Evolutionary conservation across 2,797 vertebrate species (phyloP).

Genomic region (Mycteria americana): DNA sequence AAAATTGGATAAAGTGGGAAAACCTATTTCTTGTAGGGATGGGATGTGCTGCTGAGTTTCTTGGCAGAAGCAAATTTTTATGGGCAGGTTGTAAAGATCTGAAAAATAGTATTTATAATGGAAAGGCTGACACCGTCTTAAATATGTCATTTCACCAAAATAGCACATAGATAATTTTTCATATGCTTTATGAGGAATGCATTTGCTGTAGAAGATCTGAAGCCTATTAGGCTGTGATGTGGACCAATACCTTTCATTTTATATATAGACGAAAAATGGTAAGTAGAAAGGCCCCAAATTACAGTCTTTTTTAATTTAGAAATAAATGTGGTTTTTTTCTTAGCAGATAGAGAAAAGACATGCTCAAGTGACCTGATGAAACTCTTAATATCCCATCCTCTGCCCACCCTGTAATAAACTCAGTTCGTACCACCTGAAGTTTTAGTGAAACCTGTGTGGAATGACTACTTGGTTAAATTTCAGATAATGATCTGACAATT

Average conservation of each 20-base stretch:
- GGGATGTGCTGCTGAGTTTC: not conserved
- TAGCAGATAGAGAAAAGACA: not conserved
- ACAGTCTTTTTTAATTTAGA: not conserved
- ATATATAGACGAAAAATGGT: not conserved
- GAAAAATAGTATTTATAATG: conserved; percentile 5
- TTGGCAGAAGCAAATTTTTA: not conserved
- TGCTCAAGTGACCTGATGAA: not conserved
- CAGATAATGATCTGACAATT: not conserved
- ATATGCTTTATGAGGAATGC: not conserved
- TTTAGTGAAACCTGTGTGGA: not conserved
- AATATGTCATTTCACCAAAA: not conserved
- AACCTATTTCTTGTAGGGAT: not conserved
- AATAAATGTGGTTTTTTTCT: not conserved
- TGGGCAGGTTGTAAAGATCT: not conserved
- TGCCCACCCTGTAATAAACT: not conserved
- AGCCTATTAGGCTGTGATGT: not conserved
- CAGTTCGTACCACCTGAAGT: not conserved
- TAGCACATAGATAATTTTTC: conserved; percentile 9
- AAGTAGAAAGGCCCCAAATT: not conserved
- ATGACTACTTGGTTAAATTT: not conserved
- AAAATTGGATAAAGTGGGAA: not conserved
- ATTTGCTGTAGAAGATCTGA: not conserved
- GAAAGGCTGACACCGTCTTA: not conserved
- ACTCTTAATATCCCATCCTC: not conserved
- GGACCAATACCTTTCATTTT: not conserved